These are phyloP conservation scores for Drosophila bocqueti DNA, from an alignment of 1,140 invertebrate species.

Conservation along the genomic window DNA sequence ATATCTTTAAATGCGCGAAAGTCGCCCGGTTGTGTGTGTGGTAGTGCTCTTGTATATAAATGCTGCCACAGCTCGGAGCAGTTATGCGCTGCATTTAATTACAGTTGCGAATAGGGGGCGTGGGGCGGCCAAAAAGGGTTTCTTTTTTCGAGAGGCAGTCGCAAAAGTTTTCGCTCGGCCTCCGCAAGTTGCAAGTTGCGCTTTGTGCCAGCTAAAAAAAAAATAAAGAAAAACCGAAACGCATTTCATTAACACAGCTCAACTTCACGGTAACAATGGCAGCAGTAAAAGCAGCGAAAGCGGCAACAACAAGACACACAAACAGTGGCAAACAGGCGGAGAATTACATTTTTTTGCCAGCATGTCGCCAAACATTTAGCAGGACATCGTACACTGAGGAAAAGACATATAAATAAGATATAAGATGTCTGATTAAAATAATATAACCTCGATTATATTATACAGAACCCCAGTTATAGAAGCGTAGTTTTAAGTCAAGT, in stretches of 20 bases:
- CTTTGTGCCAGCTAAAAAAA: slow-evolving; percentile 71
- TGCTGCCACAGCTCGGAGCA: slow-evolving; percentile 60
- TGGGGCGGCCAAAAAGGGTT: slow-evolving; percentile 1
- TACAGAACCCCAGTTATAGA: too few relatives aligned
- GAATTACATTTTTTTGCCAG: slow-evolving; percentile 58
- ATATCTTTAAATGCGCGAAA: slow-evolving; percentile 64
- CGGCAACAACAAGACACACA: slow-evolving; percentile 32
- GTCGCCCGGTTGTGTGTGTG: slow-evolving; percentile 21
- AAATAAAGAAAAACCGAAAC: slow-evolving; percentile 39
- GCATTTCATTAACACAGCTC: slow-evolving; percentile 81
- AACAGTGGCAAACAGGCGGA: slow-evolving; percentile 37
- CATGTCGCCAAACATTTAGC: slow-evolving; percentile 71
- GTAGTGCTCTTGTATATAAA: slow-evolving; percentile 50
- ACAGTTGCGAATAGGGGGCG: slow-evolving; percentile 56
- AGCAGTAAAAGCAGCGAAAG: slow-evolving; percentile 42
- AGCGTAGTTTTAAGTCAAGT: too few relatives aligned
- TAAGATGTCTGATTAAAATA: neutral
- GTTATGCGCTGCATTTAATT: slow-evolving; percentile 82
- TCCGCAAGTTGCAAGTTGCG: slow-evolving; percentile 54
- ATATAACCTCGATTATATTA: too few relatives aligned
- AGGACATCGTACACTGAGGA: slow-evolving; percentile 10
- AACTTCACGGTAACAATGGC: slow-evolving; percentile 75
- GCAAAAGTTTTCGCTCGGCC: slow-evolving; percentile 65
- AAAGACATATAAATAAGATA: neutral
- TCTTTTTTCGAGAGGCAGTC: slow-evolving; percentile 38